phyloP scores from a whole-genome alignment of 2,797 vertebrate species.

The Pelodytes ibericus region DNA sequence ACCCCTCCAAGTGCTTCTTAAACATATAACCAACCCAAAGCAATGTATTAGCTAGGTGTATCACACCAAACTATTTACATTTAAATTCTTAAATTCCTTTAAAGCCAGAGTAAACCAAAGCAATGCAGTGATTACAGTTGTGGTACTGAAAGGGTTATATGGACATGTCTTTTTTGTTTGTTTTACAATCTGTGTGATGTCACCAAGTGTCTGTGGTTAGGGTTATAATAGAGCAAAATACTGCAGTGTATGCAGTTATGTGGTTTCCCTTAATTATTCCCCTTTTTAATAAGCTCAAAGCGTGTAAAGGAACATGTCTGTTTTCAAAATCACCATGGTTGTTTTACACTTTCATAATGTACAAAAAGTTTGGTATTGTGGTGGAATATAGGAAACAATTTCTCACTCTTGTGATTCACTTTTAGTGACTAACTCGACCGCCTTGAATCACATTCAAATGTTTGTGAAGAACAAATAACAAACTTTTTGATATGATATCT shows the following conservation, averaged over 20 bases:
- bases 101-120: background rate
- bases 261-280: constrained; percentile 40
- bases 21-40: too few relatives aligned
- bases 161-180: background rate
- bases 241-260: constrained; percentile 34
- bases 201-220: constrained; percentile 42
- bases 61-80: too few relatives aligned
- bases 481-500: too few relatives aligned
- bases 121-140: background rate
- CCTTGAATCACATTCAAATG: too few relatives aligned
- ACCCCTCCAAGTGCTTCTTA: too few relatives aligned
- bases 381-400: background rate
- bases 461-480: too few relatives aligned
- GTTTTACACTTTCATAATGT: background rate
- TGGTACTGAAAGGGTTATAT: background rate
- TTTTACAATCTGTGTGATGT: constrained; percentile 22
- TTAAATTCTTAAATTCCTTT: too few relatives aligned
- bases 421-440: too few relatives aligned
- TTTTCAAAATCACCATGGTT: constrained; percentile 16
- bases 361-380: background rate
- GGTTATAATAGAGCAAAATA: constrained; percentile 19
- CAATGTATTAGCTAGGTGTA: too few relatives aligned
- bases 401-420: too few relatives aligned
- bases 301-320: constrained; percentile 31
- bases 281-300: background rate